phyloP scores from a whole-genome alignment of 2,797 vertebrate species.

The Halcyon chelicuti region DNA sequence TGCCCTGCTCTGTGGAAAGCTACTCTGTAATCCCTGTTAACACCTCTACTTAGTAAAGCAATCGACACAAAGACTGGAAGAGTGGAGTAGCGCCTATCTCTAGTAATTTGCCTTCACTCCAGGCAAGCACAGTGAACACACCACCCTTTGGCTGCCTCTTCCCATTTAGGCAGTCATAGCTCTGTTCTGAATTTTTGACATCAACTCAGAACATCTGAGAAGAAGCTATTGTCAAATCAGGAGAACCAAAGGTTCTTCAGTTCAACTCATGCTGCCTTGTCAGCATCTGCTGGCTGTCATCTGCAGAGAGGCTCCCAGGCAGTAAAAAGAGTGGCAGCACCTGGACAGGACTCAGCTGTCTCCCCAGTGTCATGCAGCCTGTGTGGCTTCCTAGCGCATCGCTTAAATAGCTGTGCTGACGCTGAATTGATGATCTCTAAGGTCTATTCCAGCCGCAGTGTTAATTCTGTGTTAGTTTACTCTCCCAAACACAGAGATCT shows the following conservation, averaged over 20 bases:
- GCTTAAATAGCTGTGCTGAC: not conserved
- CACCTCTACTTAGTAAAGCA: not conserved
- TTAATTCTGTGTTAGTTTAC: too few relatives aligned
- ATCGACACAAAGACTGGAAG: not conserved
- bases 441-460: too few relatives aligned
- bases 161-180: not conserved
- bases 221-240: not conserved
- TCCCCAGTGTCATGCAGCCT: not conserved
- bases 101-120: not conserved
- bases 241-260: not conserved
- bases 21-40: not conserved
- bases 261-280: not conserved
- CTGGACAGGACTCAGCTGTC: not conserved
- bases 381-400: not conserved
- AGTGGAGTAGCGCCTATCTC: accelerated
- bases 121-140: not conserved
- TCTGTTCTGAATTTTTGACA: not conserved
- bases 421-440: too few relatives aligned
- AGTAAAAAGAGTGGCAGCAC: not conserved
- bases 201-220: not conserved
- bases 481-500: not conserved
- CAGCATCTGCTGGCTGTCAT: not conserved
- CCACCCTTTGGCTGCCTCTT: not conserved
- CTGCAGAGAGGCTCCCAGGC: not conserved
- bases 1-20: not conserved